Evolutionary conservation across 37 sponge, comb jelly and placozoan species (phyloP), one percentile per base, ranked within the genome.

Genomic region (Geodia barretti): DNA sequence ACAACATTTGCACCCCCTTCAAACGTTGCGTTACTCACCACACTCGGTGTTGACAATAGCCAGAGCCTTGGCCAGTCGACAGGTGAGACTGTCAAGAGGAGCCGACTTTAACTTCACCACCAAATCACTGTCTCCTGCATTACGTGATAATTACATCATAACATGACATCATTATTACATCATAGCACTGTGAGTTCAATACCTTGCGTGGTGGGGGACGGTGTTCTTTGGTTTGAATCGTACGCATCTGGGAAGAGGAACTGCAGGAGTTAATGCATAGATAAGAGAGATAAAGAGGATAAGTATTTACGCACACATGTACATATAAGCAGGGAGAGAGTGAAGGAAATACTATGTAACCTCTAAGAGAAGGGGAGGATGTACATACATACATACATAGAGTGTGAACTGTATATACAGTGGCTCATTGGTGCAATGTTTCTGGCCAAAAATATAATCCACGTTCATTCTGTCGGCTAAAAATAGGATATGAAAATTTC

Each of bases 31-130:
- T n/a, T 0, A 32, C 75, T 68, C 72, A 84, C 90, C 90, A 79
- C 72, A 40, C 3, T 79, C 70, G 68, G 73, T 72, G 58, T 89
- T 83, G 60, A 89, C 47, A 1, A 84, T 72, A 41, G 79, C 83
- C 35, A 89, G 66, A 4, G 85, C 76, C 11, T 60, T 78, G 30
- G 85, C 90, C 33, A 89, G 72, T 0, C 20, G 41, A 9, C 25
- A n/a, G 32, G 80, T 89, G 58, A 84, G 39, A 29, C 78, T 76
- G 33, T 39, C 68, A 7, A n/a, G 30, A 29, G 90, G 86, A 3
- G 90, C 85, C 4, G 85, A 74, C 62, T 84, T 89, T 1, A 89
- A 1, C 77, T 71, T 64, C 24, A 7, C 30, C 28, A 63, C 66
- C 54, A 47, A 17, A 47, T 47, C 54, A 47, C 54, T 47, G 54